phyloP scores from a whole-genome alignment of 2,888 invertebrate genomes.

The Melinaea menophilus region DNA sequence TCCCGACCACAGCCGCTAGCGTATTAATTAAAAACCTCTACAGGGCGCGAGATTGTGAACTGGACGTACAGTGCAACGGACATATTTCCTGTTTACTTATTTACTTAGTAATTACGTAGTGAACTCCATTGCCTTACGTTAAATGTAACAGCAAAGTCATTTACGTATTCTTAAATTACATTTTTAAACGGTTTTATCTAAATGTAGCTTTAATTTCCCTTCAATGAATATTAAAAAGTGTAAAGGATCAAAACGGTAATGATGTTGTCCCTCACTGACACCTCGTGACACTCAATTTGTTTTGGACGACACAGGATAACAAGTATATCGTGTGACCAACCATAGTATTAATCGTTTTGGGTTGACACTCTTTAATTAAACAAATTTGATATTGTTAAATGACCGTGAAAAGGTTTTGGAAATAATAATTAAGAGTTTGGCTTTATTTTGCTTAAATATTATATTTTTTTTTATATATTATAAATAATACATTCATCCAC shows the following conservation, averaged over 20 bases:
- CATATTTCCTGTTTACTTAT: slow-evolving; percentile 44
- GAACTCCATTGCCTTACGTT: no score
- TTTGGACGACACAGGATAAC: slow-evolving; percentile 39
- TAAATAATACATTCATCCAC: no score
- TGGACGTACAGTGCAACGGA: slow-evolving; percentile 23
- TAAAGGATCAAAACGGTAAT: slow-evolving; percentile 49
- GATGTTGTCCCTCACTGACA: slow-evolving; percentile 42
- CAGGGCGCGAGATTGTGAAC: slow-evolving; percentile 39
- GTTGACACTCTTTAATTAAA: slow-evolving; percentile 33
- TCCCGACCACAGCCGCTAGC: slow-evolving; percentile 49
- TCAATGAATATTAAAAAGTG: no score
- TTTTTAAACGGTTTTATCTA: no score
- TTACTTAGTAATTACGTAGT: slow-evolving; percentile 8
- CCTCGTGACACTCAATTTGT: slow-evolving; percentile 61
- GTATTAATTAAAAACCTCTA: slow-evolving; percentile 74
- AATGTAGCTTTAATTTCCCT: no score
- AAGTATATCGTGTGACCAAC: slow-evolving; percentile 37
- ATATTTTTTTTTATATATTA: no score
- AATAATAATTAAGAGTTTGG: no score
- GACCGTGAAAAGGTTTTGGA: no score
- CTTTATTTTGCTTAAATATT: no score
- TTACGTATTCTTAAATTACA: no score
- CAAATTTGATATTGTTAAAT: neutral
- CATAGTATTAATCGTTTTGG: slow-evolving; percentile 29
- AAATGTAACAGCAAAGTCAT: no score